Base-by-base conservation (phyloP, 2,888 invertebrate genomes). In the Eulithis testata region DNA sequence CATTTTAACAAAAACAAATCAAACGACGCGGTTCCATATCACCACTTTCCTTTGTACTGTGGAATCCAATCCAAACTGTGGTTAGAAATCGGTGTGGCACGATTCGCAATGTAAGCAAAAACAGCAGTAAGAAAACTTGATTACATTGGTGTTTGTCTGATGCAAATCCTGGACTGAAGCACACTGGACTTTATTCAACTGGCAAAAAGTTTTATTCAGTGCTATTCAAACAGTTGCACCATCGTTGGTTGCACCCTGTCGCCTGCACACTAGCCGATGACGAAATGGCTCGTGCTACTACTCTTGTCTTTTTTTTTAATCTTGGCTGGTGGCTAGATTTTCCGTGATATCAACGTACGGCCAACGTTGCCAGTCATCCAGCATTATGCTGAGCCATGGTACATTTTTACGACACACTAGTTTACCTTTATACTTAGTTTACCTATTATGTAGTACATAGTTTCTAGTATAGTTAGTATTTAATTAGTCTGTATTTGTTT, bases 1-100 rank as follows among this genome's bases (percentile, higher is more conserved):
- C n/a, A 21, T 27, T 27, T 11, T 31, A 45, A 54, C 53, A 60
- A 60, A 60, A 60, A 53, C 53, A 37, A 60, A 61, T 61, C 61
- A 54, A 61, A 12, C 37, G 11, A 31, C 50, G 21, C 60, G 4
- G 40, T 44, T 31, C 44, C 43, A 40, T 53, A 52, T 12, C 14
- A 6, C 60, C 40, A 37, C 36, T 45, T 52, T 21, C 31, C 53
- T 47, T 54, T 54, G 54, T 45, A 45, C 43, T 31, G 37, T 40
- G 57, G n/a, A 49, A 51, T 56, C 56, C 37, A 47, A 60, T 53
- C 45, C 60, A 54, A 36, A 37, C 53, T 47, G 60, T 12, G 60
- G 54, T 61, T 47, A 11, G 49, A 12, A 49, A 47, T 37, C 36
- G 37, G 14, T 45, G 14, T 57, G 5, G 45, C 7, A 36, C 49